phyloP scores from a whole-genome alignment of 2,113 vertebrate genomes.

The Cheirogaleus medius region DNA sequence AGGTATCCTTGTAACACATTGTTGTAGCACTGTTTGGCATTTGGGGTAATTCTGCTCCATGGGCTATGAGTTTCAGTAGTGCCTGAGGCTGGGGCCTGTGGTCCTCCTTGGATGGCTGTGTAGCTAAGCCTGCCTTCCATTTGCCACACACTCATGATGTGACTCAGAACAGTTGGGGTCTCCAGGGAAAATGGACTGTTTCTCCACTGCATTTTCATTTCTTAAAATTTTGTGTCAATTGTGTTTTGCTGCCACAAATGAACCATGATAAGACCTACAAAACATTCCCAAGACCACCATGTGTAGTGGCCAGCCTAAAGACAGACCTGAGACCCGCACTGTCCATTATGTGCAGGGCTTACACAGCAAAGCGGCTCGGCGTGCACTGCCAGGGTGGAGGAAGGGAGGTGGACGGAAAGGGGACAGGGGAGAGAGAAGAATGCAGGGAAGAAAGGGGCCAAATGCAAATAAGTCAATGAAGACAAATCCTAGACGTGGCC shows the following conservation, averaged over 20 bases:
- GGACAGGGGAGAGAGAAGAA: no score
- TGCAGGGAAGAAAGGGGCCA: no score
- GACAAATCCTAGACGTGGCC: no score
- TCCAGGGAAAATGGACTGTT: constrained; percentile 71
- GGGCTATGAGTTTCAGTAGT: not conserved
- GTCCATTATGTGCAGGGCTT: not conserved
- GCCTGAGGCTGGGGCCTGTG: constrained; percentile 41
- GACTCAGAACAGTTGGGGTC: constrained; percentile 65
- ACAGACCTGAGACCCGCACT: not conserved
- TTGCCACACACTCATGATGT: not conserved
- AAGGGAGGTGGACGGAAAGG: no score
- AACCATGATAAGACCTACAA: not conserved
- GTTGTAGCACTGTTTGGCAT: not conserved
- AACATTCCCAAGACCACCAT: not conserved
- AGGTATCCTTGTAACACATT: not conserved
- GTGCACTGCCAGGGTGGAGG: no score
- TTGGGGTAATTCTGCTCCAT: not conserved
- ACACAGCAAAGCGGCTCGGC: no score
- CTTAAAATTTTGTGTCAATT: constrained; percentile 64
- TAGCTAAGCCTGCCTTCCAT: constrained; percentile 62
- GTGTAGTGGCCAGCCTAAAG: not conserved
- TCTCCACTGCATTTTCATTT: constrained; percentile 58
- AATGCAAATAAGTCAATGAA: no score
- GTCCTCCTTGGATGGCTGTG: constrained; percentile 38
- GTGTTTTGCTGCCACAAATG: constrained; percentile 27